Evolutionary conservation across 2,888 invertebrate genomes (phyloP), one percentile per base, ranked within the genome.

Genomic region (Pediacus dermestoides): DNA sequence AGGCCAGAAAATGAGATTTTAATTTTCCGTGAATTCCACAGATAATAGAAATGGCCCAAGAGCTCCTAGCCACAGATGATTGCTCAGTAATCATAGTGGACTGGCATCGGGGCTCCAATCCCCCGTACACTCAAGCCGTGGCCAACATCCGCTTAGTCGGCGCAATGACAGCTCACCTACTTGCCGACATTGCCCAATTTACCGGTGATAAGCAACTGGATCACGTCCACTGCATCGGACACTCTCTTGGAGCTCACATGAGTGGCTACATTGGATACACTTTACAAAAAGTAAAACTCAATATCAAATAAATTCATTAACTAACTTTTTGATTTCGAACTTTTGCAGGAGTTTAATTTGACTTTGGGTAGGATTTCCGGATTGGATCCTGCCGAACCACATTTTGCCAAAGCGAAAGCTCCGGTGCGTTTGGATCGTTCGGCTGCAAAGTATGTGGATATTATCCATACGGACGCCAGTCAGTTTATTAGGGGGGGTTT

Each of bases 301-400:
- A 23, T 23, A 9, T 9, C 4, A 16, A 31, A 7, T 8, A 15
- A 31, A 31, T 31, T 31, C 7, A 31, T n/a, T 31, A 31, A 31
- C 10, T 10, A n/a, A 28, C 3, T 9, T 23, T 4, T 3, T 23
- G 3, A 6, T n/a, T 3, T 25, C n/a, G 30, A 28, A 11, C 15
- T 25, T 48, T 70, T 72, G 16, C 63, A 78, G 73, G 77, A 76
- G 60, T 85, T 81, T 57, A 77, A 79, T 27, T 63, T 85, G 15
- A 82, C 76, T 49, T 58, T 91, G 4, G 90, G 84, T 3, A 74
- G 91, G 34, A 91, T 93, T 34, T 84, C 88, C 0, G 91, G 89
- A 0, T 63, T 95, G 55, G 95, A 95, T 70, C 93, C 95, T 0
- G 94, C 95, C 0, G 89, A 90, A 44, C 95, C 94, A 0, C 85